A percentile compares a stretch with the other conserved stretches of the same genome.
phyloP scores from a whole-genome alignment of 1,140 invertebrate species.

The Drosophila trapezifrons region DNA sequence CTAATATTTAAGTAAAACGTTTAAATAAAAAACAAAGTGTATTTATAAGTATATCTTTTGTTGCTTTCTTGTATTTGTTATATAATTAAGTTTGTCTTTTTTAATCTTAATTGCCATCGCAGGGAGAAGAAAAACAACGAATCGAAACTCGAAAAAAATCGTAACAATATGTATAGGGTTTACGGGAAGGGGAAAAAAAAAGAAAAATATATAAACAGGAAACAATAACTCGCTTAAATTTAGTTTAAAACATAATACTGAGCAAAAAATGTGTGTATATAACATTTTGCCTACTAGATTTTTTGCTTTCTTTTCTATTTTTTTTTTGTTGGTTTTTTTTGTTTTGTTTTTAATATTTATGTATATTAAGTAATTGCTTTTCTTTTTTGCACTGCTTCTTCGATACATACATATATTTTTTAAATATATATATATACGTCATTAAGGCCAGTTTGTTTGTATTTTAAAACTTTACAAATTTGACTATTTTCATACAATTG shows the following conservation, averaged over 20 bases:
- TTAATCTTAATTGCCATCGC: slow-evolving; percentile 37
- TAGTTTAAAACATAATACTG: slow-evolving; percentile 84
- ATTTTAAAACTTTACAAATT: slow-evolving; percentile 41
- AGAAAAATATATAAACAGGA: slow-evolving; percentile 65
- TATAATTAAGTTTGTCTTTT: slow-evolving; percentile 22
- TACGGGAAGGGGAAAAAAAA: slow-evolving; percentile 29
- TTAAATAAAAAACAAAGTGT: slow-evolving; percentile 67
- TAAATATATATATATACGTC: slow-evolving; percentile 23
- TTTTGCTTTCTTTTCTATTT: slow-evolving; percentile 55
- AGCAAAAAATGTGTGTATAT: slow-evolving; percentile 81
- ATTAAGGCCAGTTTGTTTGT: slow-evolving; percentile 25
- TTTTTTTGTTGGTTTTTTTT: slow-evolving; percentile 22
- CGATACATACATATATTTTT: slow-evolving; percentile 13
- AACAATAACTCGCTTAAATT: slow-evolving; percentile 82
- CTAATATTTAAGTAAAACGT: slow-evolving; percentile 61
- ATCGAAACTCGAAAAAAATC: slow-evolving; percentile 42
- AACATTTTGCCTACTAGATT: slow-evolving; percentile 71
- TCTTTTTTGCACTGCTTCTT: slow-evolving; percentile 32
- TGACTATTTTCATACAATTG: slow-evolving; percentile 40
- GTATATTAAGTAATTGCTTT: slow-evolving; percentile 42
- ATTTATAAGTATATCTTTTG: slow-evolving; percentile 52
- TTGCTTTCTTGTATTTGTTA: slow-evolving; percentile 22
- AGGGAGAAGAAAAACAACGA: slow-evolving; percentile 29
- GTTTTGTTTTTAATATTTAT: slow-evolving; percentile 21
- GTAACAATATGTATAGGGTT: slow-evolving; percentile 36